A percentile compares a stretch with the other conserved stretches of the same genome.
Conservation (phyloP, 2,888 invertebrate species). For the Encarsia formosa region DNA sequence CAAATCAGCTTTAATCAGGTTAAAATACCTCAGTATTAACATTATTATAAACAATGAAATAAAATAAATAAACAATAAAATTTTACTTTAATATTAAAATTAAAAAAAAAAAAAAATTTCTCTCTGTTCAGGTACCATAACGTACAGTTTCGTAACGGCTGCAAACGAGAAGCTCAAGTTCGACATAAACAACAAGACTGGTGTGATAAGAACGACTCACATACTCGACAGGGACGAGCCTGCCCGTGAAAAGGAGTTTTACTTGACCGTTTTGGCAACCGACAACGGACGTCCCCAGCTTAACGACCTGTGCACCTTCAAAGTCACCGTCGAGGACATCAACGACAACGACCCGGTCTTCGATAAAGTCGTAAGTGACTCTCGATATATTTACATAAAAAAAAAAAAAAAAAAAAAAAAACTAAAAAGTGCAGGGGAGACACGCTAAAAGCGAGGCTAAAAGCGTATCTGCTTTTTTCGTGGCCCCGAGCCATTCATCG, state of each 20-base stretch:
- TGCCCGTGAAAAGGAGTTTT: conserved; percentile 73
- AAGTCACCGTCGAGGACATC: conserved; percentile 83
- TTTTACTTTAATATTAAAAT: background rate
- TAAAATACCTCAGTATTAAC: background rate
- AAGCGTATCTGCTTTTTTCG: no score
- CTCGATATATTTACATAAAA: no score
- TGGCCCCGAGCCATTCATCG: no score
- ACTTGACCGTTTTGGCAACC: conserved; percentile 84
- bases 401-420: no score
- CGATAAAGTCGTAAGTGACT: conserved; percentile 76
- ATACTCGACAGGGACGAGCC: conserved; percentile 89
- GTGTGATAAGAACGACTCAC: conserved; percentile 72
- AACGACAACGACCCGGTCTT: conserved; percentile 87
- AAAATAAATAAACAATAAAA: background rate
- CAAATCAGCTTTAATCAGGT: no score
- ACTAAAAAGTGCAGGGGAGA: background rate
- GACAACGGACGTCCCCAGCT: conserved; percentile 88
- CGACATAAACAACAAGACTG: conserved; percentile 71
- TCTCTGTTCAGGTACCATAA: conserved; percentile 59
- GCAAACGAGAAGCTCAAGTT: conserved; percentile 74
- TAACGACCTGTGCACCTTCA: conserved; percentile 91
- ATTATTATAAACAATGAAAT: background rate
- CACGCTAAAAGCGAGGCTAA: background rate
- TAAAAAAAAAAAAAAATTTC: background rate
- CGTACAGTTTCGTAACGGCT: conserved; percentile 76